Conservation (phyloP, 1,140 invertebrate species). For the Pectinophora gossypiella region DNA sequence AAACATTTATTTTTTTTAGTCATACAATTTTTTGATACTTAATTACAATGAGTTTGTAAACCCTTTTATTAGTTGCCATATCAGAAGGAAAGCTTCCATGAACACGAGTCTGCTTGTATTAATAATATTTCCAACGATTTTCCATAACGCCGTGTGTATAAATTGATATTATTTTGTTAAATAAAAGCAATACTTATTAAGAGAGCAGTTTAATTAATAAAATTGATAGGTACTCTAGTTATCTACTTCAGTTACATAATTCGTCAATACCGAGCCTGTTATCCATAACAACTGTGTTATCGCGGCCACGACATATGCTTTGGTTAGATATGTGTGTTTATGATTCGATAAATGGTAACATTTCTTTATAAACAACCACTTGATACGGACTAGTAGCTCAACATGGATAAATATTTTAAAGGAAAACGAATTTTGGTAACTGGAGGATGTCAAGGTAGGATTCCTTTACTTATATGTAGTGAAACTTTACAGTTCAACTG, state of each 20-base stretch:
- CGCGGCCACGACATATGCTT: neutral
- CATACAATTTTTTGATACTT: too few species aligned
- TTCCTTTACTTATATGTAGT: too few species aligned
- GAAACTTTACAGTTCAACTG: too few species aligned
- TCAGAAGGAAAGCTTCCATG: too few species aligned
- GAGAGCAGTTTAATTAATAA: neutral
- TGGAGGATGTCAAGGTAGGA: slow-evolving; percentile 56
- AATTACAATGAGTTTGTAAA: too few species aligned
- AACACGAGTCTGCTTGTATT: too few species aligned
- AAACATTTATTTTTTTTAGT: too few species aligned
- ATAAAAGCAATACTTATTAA: slow-evolving; percentile 8
- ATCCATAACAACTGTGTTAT: neutral
- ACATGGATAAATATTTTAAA: slow-evolving; percentile 32
- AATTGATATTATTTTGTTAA: slow-evolving; percentile 8
- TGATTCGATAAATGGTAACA: neutral
- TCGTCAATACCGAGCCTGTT: too few species aligned
- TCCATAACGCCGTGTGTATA: neutral
- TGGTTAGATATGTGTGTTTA: neutral
- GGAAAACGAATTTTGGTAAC: slow-evolving; percentile 58
- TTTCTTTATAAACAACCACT: slow-evolving; percentile 1
- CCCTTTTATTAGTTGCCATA: too few species aligned
- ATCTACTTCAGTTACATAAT: too few species aligned
- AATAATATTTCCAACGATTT: too few species aligned
- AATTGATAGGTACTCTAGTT: too few species aligned
- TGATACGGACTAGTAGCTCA: neutral